Percentiles rank a stretch among this genome's conserved stretches.
These are phyloP conservation scores for Uloborus diversus DNA, from an alignment of 1,140 invertebrate species.

Conservation along the genomic window DNA sequence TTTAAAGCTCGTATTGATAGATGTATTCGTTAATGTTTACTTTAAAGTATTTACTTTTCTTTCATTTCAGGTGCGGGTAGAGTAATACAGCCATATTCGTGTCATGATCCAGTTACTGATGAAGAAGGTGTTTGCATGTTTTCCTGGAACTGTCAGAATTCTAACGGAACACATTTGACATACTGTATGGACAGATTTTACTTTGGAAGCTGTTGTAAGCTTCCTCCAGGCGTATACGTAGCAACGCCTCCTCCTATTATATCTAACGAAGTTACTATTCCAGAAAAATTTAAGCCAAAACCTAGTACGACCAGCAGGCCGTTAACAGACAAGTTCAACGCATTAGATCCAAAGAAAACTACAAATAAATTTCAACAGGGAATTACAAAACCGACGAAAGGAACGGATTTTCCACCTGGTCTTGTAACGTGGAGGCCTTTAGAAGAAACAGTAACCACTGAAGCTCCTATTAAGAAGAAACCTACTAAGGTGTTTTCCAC, in stretches of 20 bases:
- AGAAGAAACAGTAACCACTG: background rate
- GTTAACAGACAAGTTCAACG: background rate
- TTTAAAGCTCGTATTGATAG: background rate
- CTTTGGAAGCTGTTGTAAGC: slow-evolving; percentile 84
- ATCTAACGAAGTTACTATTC: slow-evolving; percentile 26
- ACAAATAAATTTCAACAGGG: too few species aligned
- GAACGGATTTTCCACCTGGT: slow-evolving; percentile 42
- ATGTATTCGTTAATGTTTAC: background rate
- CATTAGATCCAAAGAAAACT: too few species aligned
- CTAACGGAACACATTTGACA: slow-evolving; percentile 88
- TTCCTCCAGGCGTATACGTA: slow-evolving; percentile 58
- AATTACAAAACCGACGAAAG: background rate
- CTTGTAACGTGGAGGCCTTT: slow-evolving; percentile 39
- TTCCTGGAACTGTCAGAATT: slow-evolving; percentile 89
- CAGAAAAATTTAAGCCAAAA: slow-evolving; percentile 8
- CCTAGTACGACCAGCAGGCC: background rate
- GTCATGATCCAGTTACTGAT: slow-evolving; percentile 30
- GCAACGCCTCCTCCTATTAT: slow-evolving; percentile 5
- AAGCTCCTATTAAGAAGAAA: slow-evolving; percentile 9
- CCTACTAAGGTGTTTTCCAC: slow-evolving; percentile 39
- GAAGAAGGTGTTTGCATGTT: slow-evolving; percentile 87
- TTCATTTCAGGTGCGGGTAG: background rate
- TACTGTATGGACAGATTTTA: slow-evolving; percentile 92
- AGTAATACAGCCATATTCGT: slow-evolving; percentile 55
- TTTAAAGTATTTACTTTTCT: background rate